Conservation (phyloP, 2,888 invertebrate genomes). For the Mythimna impura region DNA sequence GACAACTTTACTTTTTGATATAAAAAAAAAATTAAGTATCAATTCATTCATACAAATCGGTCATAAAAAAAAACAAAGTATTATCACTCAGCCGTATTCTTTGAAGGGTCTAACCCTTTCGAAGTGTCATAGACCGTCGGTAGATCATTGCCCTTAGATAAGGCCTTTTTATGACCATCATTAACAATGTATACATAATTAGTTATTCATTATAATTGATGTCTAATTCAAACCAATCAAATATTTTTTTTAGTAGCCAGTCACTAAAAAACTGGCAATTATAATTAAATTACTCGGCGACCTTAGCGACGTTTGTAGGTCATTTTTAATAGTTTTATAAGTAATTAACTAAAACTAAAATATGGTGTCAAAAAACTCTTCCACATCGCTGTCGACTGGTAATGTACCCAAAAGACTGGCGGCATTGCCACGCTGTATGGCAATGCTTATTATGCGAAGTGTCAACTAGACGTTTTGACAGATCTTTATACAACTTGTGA, state of each 20-base stretch:
- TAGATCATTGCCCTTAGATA: constrained; percentile 7
- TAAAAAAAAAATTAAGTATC: too few species aligned
- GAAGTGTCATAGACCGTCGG: neutral
- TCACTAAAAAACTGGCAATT: constrained; percentile 2
- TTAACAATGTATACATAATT: constrained; percentile 2
- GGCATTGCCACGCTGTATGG: too few species aligned
- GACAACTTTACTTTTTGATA: too few species aligned
- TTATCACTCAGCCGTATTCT: neutral
- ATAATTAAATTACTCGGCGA: constrained; percentile 34
- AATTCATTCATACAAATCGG: neutral
- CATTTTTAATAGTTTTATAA: constrained; percentile 11
- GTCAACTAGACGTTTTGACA: too few species aligned
- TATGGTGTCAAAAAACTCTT: too few species aligned
- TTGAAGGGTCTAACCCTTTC: neutral
- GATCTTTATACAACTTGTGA: too few species aligned
- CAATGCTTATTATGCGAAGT: too few species aligned
- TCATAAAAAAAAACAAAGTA: neutral
- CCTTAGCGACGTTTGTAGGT: constrained; percentile 28
- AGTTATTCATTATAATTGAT: constrained; percentile 10
- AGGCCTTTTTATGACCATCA: neutral
- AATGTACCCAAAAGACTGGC: too few species aligned
- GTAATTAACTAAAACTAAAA: too few species aligned
- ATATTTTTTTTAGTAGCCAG: constrained; percentile 9
- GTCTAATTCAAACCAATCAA: constrained; percentile 20
- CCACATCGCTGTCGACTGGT: too few species aligned